These are phyloP conservation scores for Bellardia pandia DNA, from an alignment of 2,888 invertebrate genomes.

Conservation along the genomic window DNA sequence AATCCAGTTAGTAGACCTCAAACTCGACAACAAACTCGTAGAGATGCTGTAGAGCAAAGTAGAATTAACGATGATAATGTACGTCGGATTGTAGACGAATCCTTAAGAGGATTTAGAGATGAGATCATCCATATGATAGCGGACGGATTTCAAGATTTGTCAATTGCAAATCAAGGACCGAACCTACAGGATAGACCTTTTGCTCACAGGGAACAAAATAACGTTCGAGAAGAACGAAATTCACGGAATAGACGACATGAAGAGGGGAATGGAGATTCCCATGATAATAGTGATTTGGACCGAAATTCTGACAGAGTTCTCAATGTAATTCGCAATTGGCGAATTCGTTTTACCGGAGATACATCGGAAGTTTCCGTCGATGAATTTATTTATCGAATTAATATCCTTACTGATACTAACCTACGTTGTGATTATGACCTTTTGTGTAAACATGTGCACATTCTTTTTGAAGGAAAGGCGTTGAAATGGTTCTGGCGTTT, in stretches of 20 bases:
- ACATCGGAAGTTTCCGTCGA: not conserved
- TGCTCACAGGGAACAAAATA: not conserved
- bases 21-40: not conserved
- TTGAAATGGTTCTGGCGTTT: no score
- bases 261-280: not conserved
- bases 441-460: no score
- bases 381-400: not conserved
- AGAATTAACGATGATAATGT: not conserved
- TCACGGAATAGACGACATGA: not conserved
- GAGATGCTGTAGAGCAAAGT: not conserved
- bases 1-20: not conserved
- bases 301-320: not conserved
- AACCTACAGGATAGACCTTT: not conserved
- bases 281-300: not conserved
- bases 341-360: slow-evolving; percentile 2
- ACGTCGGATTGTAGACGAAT: not conserved
- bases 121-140: not conserved
- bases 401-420: not conserved
- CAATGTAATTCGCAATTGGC: not conserved
- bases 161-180: not conserved
- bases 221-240: no score
- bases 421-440: not conserved
- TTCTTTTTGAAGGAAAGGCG: no score
- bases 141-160: not conserved
- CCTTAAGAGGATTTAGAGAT: not conserved